A percentile compares a stretch with the other conserved stretches of the same genome.
These are phyloP conservation scores for Cyanocitta stelleri DNA, from an alignment of 2,113 vertebrate species.

Conservation along the genomic window DNA sequence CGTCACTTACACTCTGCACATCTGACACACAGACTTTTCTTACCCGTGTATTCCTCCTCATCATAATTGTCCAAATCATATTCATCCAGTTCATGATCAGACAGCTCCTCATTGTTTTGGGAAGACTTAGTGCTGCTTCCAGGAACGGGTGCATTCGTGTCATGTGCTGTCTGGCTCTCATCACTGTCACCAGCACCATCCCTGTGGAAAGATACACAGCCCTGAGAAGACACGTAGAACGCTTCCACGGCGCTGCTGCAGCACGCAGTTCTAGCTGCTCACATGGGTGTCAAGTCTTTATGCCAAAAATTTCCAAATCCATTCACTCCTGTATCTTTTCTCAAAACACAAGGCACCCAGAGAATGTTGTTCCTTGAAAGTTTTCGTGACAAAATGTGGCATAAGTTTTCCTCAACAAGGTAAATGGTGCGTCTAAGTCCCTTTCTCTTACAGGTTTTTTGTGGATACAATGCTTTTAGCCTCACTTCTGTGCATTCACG, in stretches of 20 bases:
- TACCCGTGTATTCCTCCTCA: constrained; percentile 79
- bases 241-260: background rate
- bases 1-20: background rate
- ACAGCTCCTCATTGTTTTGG: constrained; percentile 18
- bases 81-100: constrained; percentile 80
- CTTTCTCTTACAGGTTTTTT: background rate
- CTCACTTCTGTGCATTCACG: background rate
- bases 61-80: constrained; percentile 91
- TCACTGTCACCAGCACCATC: constrained; percentile 66
- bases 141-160: background rate
- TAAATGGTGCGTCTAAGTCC: background rate
- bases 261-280: background rate
- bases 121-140: background rate
- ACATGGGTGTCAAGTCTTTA: background rate
- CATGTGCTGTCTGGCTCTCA: constrained; percentile 48
- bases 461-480: background rate
- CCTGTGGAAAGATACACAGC: background rate
- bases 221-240: background rate
- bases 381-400: background rate
- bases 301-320: background rate
- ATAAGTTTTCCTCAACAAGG: background rate
- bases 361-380: background rate
- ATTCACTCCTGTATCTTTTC: background rate
- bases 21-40: background rate
- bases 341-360: background rate